Evolutionary conservation across 2,797 vertebrate genomes (phyloP).

Genomic region (Pipistrellus pygmaeus): DNA sequence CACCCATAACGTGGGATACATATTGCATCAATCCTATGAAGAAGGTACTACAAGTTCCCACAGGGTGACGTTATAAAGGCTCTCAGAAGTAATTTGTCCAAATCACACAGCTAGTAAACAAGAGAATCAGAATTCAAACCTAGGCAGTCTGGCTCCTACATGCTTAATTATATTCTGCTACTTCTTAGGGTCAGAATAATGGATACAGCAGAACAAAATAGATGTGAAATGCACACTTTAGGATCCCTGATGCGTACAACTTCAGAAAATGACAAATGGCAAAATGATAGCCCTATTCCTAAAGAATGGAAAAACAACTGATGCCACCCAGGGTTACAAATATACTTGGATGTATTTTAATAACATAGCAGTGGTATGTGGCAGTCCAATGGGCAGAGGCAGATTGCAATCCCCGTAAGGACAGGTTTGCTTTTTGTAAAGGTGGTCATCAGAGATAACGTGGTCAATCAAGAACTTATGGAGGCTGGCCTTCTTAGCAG

Average conservation of each 20-base stretch:
- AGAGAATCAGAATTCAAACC: neutral
- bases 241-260: neutral
- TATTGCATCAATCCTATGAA: neutral
- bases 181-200: neutral
- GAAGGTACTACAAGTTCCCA: neutral
- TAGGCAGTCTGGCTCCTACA: neutral
- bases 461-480: constrained; percentile 34
- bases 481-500: constrained; percentile 67
- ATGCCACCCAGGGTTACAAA: neutral
- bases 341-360: neutral
- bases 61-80: neutral
- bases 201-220: neutral
- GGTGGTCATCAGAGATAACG: constrained; percentile 73
- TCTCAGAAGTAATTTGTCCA: neutral
- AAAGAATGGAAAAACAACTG: neutral
- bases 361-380: constrained; percentile 51
- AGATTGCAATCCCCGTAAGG: constrained; percentile 20
- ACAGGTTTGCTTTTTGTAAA: constrained; percentile 64
- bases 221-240: neutral
- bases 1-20: neutral
- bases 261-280: constrained; percentile 52
- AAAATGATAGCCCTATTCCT: constrained; percentile 9
- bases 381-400: constrained; percentile 54
- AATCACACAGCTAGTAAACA: constrained; percentile 1
- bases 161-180: neutral